Evolutionary conservation across 2,797 vertebrate species (phyloP), one percentile per base, ranked within the genome.

Genomic region (Steatocranus sp.): DNA sequence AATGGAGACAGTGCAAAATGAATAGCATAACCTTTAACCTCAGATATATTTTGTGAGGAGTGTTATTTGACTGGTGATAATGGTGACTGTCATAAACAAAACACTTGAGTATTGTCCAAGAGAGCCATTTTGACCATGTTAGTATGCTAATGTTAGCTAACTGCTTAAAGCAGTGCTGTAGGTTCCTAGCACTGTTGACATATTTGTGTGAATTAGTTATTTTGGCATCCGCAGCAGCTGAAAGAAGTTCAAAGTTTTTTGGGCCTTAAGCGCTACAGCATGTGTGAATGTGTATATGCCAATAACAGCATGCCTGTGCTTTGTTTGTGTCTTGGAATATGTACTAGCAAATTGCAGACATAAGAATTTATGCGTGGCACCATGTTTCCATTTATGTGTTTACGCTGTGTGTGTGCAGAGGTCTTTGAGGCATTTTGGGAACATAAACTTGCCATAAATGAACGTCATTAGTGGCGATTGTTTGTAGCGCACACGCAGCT

Each of bases 401-500:
- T 70, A 70, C 18, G 48, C 54, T 14, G 49, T 48, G 51, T 50
- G 79, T 53, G 76, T 38, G 23, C 25, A 68, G 81, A 75, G 58
- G 25, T 53, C 78, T 81, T 68, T 18, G 78, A 82, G 79, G 77
- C 54, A 76, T 92, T 87, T 83, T 18, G 38, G 49, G 76, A 79
- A 75, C 73, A 80, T 89, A 76, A 88, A 87, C 80, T 50, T 48
- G 75, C 85, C 89, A 83, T 87, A 82, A 89, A 84, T 83, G 61
- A 85, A 63, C 77, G 20, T 54, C 75, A 79, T 73, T 51, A 79
- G 48, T 27, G 46, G 15, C n/a, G 12, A 51, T 61, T 17, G n/a
- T 91, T 82, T 18, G 11, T 48, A 43, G 36, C 3, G 1, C 41
- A 12, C n/a, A 81, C 20, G 79, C 85, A 70, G 73, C 81, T 78